These are phyloP conservation scores for Phyllotreta cruciferae DNA, from an alignment of 2,888 invertebrate species.

Conservation along the genomic window DNA sequence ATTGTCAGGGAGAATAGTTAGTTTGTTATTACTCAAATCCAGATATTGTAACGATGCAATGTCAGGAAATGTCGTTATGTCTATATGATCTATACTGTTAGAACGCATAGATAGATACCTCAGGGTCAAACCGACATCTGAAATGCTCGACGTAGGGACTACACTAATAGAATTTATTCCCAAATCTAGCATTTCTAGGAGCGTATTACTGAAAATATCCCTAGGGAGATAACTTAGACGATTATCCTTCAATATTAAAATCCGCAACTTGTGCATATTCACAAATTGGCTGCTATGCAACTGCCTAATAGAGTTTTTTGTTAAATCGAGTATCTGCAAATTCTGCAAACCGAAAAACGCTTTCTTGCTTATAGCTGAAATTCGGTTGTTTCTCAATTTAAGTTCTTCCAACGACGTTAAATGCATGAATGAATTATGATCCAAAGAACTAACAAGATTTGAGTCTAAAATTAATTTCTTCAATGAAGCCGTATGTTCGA, in stretches of 20 bases:
- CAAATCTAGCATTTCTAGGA: slow-evolving; percentile 81
- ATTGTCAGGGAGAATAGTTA: slow-evolving; percentile 86
- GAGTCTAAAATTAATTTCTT: slow-evolving; percentile 75
- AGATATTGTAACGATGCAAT: slow-evolving; percentile 80
- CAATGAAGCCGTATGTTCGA: slow-evolving; percentile 70
- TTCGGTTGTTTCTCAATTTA: slow-evolving; percentile 76
- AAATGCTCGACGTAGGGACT: slow-evolving; percentile 80
- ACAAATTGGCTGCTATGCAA: slow-evolving; percentile 82
- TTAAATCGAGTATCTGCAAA: slow-evolving; percentile 80
- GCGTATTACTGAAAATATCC: slow-evolving; percentile 81
- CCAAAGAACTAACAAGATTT: slow-evolving; percentile 75
- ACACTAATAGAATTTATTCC: slow-evolving; percentile 79
- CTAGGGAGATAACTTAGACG: slow-evolving; percentile 76
- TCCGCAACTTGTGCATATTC: slow-evolving; percentile 75
- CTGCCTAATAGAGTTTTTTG: slow-evolving; percentile 77
- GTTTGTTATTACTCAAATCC: slow-evolving; percentile 80
- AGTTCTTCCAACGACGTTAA: slow-evolving; percentile 75
- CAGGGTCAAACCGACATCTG: slow-evolving; percentile 80
- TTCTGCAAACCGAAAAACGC: slow-evolving; percentile 79
- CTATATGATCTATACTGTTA: slow-evolving; percentile 85
- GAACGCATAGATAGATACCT: slow-evolving; percentile 78
- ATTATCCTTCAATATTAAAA: slow-evolving; percentile 77
- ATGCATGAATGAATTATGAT: slow-evolving; percentile 78
- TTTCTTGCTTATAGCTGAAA: slow-evolving; percentile 74
- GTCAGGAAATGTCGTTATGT: slow-evolving; percentile 85